Evolutionary conservation across 1,140 invertebrate species (phyloP).

Genomic region (Neodiprion virginianus): DNA sequence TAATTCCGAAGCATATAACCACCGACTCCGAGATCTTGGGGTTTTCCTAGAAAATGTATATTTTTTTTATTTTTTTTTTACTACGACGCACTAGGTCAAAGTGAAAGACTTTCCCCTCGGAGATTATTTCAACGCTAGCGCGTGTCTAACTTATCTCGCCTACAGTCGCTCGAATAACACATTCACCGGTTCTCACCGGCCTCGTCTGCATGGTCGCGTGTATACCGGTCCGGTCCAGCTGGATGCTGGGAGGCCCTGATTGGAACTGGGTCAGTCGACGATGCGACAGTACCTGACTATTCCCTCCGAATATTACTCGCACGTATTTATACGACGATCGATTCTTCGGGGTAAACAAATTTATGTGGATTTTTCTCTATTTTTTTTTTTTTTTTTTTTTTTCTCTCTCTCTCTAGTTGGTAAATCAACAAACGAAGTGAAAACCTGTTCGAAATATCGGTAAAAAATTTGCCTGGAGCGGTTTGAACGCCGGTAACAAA

Average conservation of each 20-base stretch:
- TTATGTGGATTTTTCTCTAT: too few species aligned
- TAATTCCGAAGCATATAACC: too few species aligned
- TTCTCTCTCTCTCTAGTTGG: too few species aligned
- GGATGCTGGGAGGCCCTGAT: background rate
- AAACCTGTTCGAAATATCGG: too few species aligned
- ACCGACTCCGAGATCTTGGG: background rate
- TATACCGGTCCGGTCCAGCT: background rate
- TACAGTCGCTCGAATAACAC: background rate
- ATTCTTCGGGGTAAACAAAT: too few species aligned
- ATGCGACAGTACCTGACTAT: too few species aligned
- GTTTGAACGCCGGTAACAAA: too few species aligned
- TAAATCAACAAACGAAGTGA: too few species aligned
- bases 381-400: too few species aligned
- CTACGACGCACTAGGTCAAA: background rate
- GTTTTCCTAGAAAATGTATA: background rate
- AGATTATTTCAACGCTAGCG: background rate
- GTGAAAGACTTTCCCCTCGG: background rate
- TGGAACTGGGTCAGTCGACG: background rate
- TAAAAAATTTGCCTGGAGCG: too few species aligned
- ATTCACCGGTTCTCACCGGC: background rate
- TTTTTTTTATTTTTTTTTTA: background rate
- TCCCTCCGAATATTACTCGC: too few species aligned
- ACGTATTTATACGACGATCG: too few species aligned
- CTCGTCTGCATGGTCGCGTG: background rate
- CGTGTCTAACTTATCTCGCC: background rate